Percentiles rank a stretch among this genome's conserved stretches.
phyloP scores from a whole-genome alignment of 2,888 invertebrate genomes.

The Drosophila neutralis region DNA sequence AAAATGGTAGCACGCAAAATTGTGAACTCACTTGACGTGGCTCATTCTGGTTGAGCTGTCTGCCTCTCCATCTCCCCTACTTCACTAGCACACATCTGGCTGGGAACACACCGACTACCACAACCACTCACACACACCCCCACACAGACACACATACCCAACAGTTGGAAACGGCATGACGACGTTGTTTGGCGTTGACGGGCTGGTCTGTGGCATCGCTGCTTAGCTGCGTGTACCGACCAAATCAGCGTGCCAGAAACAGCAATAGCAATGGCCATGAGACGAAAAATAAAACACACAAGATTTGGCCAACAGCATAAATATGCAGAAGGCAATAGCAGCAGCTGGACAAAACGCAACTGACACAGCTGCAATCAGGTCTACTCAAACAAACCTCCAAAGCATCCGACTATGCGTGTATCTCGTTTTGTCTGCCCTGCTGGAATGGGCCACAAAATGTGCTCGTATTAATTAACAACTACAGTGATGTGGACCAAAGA shows the following conservation, averaged over 20 bases:
- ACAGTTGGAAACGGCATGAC: conserved; percentile 67
- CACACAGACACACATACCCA: conserved; percentile 12
- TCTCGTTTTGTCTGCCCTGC: conserved; percentile 27
- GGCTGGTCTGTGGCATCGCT: conserved; percentile 43
- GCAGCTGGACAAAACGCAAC: conserved; percentile 57
- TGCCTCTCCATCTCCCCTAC: background rate
- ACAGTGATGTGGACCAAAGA: conserved; percentile 67
- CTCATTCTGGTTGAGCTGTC: conserved; percentile 74
- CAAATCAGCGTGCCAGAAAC: conserved; percentile 66
- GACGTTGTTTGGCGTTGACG: conserved; percentile 70
- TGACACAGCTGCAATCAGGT: conserved; percentile 43
- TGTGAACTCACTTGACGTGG: conserved; percentile 81
- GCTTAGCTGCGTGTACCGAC: conserved; percentile 57
- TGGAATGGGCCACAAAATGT: conserved; percentile 28
- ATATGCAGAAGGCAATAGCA: conserved; percentile 62
- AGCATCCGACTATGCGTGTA: conserved; percentile 47
- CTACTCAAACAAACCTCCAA: conserved; percentile 1
- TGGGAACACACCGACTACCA: conserved; percentile 5
- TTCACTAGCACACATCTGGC: conserved; percentile 2
- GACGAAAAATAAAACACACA: conserved; percentile 34
- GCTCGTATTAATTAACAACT: conserved; percentile 75
- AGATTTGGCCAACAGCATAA: conserved; percentile 66
- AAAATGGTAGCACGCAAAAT: conserved; percentile 81
- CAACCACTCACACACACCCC: background rate
- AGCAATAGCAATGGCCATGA: conserved; percentile 22